Conservation (phyloP, 2,888 invertebrate species). For the Pristionchus entomophagus region DNA sequence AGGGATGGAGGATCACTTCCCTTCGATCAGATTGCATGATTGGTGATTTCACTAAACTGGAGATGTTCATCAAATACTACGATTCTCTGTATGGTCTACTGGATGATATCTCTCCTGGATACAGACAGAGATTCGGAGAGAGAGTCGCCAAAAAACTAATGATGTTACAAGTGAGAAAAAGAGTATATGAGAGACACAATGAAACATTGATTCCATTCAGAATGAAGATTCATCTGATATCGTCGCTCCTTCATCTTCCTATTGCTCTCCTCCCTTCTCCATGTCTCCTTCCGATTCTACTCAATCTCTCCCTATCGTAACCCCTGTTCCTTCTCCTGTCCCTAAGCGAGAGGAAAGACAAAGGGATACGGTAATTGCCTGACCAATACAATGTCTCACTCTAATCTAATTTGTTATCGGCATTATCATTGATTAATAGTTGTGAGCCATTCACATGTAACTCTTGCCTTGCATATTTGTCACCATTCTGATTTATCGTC, state of each 20-base stretch:
- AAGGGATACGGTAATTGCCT: conserved; percentile 16
- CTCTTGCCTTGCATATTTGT: background rate
- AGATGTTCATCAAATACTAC: conserved; percentile 79
- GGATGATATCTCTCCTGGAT: conserved; percentile 84
- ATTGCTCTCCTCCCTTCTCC: conserved; percentile 36
- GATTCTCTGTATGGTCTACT: conserved; percentile 89
- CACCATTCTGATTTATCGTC: background rate
- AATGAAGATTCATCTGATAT: background rate
- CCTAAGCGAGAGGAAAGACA: conserved; percentile 49
- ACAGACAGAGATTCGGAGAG: conserved; percentile 68
- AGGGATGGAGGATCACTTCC: conserved; percentile 73
- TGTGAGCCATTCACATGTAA: background rate
- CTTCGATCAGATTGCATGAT: conserved; percentile 73
- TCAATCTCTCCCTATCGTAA: conserved; percentile 59
- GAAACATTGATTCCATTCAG: too few species aligned
- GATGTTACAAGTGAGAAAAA: conserved; percentile 58
- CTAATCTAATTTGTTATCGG: background rate
- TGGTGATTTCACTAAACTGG: conserved; percentile 70
- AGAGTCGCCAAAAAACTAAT: conserved; percentile 64
- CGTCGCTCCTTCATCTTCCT: conserved; percentile 38
- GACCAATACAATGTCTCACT: background rate
- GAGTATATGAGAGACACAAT: too few species aligned
- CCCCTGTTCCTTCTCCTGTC: conserved; percentile 58
- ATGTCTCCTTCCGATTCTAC: too few species aligned
- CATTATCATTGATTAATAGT: background rate